Conservation (phyloP, 2,113 vertebrate species). For the Engystomops pustulosus region DNA sequence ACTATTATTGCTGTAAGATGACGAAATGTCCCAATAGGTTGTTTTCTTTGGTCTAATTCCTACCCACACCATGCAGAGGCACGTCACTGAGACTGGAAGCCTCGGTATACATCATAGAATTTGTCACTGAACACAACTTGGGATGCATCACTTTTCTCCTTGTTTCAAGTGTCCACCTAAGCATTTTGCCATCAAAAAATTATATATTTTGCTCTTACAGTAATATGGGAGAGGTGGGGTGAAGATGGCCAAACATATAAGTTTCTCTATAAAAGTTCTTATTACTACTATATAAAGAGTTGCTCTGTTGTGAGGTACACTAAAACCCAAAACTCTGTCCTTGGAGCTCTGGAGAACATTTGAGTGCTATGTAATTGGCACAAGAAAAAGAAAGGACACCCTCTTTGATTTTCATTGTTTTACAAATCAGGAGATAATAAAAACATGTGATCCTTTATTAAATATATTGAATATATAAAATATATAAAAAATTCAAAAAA, state of each 20-base stretch:
- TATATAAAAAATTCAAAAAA: too few species aligned
- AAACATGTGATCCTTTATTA: too few species aligned
- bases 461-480: too few species aligned
- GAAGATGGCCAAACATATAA: not conserved
- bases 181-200: not conserved
- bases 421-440: too few species aligned
- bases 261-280: not conserved
- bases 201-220: not conserved
- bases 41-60: conserved; percentile 49
- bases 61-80: conserved; percentile 20
- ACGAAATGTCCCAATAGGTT: conserved; percentile 41
- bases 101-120: conserved; percentile 16
- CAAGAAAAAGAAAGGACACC: too few species aligned
- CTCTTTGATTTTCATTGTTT: too few species aligned
- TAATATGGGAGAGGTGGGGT: not conserved
- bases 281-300: too few species aligned
- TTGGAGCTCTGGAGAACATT: not conserved
- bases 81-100: conserved; percentile 26
- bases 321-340: too few species aligned
- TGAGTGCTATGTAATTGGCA: too few species aligned
- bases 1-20: conserved; percentile 47
- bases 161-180: not conserved
- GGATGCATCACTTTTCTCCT: not conserved
- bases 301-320: too few species aligned
- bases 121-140: conserved; percentile 20